A percentile compares a stretch with the other conserved stretches of the same genome.
phyloP scores from a whole-genome alignment of 2,797 vertebrate species.

The Xiphophorus birchmanni region DNA sequence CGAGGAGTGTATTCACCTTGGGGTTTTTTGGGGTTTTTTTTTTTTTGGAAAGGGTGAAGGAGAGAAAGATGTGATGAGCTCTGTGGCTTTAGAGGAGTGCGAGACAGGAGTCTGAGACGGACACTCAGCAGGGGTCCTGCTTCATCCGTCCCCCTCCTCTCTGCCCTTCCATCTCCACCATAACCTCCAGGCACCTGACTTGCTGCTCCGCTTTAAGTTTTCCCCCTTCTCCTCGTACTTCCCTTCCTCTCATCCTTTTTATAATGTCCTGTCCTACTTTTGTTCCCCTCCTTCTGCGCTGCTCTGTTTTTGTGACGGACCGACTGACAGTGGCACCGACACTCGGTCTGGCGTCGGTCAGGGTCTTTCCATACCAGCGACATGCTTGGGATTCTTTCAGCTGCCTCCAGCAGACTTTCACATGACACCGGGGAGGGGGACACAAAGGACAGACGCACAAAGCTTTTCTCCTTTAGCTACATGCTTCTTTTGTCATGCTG shows the following conservation, averaged over 20 bases:
- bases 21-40: too few relatives aligned
- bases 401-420: slow-evolving; percentile 68
- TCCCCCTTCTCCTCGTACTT: slow-evolving; percentile 26
- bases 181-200: slow-evolving; percentile 70
- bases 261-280: slow-evolving; percentile 28
- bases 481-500: slow-evolving; percentile 56
- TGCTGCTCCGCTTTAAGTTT: slow-evolving; percentile 32
- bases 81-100: slow-evolving; percentile 57
- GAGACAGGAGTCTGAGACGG: slow-evolving; percentile 84
- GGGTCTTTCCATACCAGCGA: slow-evolving; percentile 53
- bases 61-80: slow-evolving; percentile 2
- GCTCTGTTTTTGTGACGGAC: slow-evolving; percentile 41
- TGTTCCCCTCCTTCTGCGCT: slow-evolving; percentile 35
- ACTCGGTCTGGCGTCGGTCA: slow-evolving; percentile 64
- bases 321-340: slow-evolving; percentile 68
- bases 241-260: slow-evolving; percentile 28
- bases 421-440: slow-evolving; percentile 63
- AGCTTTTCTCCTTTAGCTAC: slow-evolving; percentile 58
- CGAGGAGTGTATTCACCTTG: slow-evolving; percentile 75
- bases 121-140: slow-evolving; percentile 82
- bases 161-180: slow-evolving; percentile 56
- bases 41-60: slow-evolving; percentile 63
- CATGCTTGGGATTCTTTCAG: slow-evolving; percentile 72
- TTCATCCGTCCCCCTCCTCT: slow-evolving; percentile 83
- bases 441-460: slow-evolving; percentile 67